These are phyloP conservation scores for Ramazzottius varieornatus DNA, from an alignment of 2,888 invertebrate genomes.

Conservation along the genomic window DNA sequence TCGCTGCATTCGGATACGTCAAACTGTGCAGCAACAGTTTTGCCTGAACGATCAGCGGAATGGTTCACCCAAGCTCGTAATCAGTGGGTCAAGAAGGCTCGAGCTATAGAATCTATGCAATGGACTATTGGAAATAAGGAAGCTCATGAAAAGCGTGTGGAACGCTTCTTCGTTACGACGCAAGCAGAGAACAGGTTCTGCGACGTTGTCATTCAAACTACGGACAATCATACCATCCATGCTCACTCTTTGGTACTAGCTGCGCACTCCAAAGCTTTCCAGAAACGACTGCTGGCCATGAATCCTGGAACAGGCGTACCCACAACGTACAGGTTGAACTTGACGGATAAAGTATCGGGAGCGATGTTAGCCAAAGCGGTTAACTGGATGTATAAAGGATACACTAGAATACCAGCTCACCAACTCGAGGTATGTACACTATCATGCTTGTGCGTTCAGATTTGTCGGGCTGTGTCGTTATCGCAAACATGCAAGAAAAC, in stretches of 20 bases:
- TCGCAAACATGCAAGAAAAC: too few relatives aligned
- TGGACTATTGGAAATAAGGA: background rate
- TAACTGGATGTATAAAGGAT: background rate
- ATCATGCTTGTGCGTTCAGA: too few relatives aligned
- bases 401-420: background rate
- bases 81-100: background rate
- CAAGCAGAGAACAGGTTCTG: background rate
- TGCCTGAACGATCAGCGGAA: too few relatives aligned
- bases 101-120: background rate
- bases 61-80: background rate
- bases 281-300: background rate
- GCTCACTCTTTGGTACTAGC: background rate
- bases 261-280: background rate
- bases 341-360: background rate
- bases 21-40: too few relatives aligned
- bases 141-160: background rate
- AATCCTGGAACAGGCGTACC: conserved; percentile 1
- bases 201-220: background rate
- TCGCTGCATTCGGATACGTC: too few relatives aligned
- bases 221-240: background rate
- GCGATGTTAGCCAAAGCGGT: background rate
- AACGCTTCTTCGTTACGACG: background rate
- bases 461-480: too few relatives aligned
- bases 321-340: background rate
- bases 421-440: background rate